A percentile compares a stretch with the other conserved stretches of the same genome.
Conservation (phyloP, 2,113 vertebrate species). For the Mionectes macconnelli region DNA sequence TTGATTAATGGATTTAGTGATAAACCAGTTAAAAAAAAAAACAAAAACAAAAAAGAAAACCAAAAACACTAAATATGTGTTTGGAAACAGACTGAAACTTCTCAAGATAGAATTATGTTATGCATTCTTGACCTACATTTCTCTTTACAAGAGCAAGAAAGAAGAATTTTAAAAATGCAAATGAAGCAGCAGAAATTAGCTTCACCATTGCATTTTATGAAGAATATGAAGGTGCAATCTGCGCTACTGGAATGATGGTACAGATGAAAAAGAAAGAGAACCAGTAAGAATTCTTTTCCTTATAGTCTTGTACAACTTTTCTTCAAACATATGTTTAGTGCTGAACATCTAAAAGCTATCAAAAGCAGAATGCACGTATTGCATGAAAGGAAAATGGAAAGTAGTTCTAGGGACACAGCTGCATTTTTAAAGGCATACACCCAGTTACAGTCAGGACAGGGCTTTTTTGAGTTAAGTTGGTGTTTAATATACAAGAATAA, state of each 20-base stretch:
- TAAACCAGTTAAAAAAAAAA: background rate
- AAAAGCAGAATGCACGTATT: constrained; percentile 44
- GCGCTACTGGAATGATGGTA: background rate
- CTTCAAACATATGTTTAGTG: constrained; percentile 29
- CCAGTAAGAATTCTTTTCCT: background rate
- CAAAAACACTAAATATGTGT: background rate
- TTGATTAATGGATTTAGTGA: background rate
- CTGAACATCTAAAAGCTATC: constrained; percentile 8
- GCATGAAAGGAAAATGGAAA: constrained; percentile 38
- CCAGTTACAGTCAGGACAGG: background rate
- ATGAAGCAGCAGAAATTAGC: constrained; percentile 4
- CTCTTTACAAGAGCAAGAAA: background rate
- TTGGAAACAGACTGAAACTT: background rate
- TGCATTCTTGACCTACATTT: background rate
- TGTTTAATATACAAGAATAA: background rate
- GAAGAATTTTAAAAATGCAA: background rate
- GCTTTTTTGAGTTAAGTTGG: background rate
- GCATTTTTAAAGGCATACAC: background rate
- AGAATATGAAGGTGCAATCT: background rate
- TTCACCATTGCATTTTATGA: background rate
- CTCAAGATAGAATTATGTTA: background rate
- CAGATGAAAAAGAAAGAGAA: constrained; percentile 13
- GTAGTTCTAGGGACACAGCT: background rate
- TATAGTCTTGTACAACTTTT: constrained; percentile 13
- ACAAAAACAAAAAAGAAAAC: no score